Evolutionary conservation across 35 echinoderm and acorn worm genomes (phyloP), one percentile per base, ranked within the genome.

Genomic region (Strongylocentrotus purpuratus): DNA sequence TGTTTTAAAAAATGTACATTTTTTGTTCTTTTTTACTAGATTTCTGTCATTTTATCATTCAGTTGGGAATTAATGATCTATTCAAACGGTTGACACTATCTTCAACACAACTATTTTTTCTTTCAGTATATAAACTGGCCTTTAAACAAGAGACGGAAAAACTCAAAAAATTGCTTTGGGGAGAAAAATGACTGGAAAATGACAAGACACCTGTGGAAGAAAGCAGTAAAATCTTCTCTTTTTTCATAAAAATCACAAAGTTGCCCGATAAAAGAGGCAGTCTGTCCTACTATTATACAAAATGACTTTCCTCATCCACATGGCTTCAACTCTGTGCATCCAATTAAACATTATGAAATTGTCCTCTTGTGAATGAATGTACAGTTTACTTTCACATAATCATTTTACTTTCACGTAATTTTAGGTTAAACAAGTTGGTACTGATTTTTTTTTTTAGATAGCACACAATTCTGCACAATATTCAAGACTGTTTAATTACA

Each of bases 201-300:
- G 91, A 93, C 91, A 93, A 93, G 91, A 93, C 91, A 93, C 91
- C 91, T 46, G 46, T 93, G 91, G 91, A 93, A 93, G 91, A 93
- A 50, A 89, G 33, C 87, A 45, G 87, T 89, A 20, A 89, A 89
- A 46, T 45, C 45, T 33, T 46, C 31, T 93, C 46, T 47, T 33
- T 93, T 32, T 28, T 93, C 31, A 93, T 93, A 46, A 46, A 31
- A 46, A 93, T 33, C 48, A 93, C 91, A 93, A 31, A 93, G 22
- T 58, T 46, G 65, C 65, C 65, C 65, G 7, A 78, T 78, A 78
- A 78, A 78, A 78, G 7, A 78, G 65, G 65, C 65, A 78, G 65
- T 28, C 65, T 78, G 65, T 78, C 65, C 65, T 78, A 78, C 65
- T 78, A 78, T 78, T 22, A n/a, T 78, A 78, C 65, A 78, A 78